phyloP scores from a whole-genome alignment of 2,888 invertebrate species.

The Dorcus parallelipipedus region DNA sequence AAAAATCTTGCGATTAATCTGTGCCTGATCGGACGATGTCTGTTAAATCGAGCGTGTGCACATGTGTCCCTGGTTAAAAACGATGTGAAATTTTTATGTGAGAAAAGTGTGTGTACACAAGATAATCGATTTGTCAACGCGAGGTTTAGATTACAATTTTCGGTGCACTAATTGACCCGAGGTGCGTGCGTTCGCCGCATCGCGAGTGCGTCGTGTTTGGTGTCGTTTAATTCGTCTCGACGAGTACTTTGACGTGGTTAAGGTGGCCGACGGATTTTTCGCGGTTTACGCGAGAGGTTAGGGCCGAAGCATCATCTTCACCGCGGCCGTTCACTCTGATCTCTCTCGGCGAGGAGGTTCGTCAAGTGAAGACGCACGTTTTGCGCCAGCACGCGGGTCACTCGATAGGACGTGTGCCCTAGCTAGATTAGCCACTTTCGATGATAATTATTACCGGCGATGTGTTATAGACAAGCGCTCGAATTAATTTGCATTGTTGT shows the following conservation, averaged over 20 bases:
- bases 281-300: conserved; percentile 25
- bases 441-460: conserved; percentile 33
- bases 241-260: conserved; percentile 19
- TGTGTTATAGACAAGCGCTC: conserved; percentile 9
- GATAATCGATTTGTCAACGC: conserved; percentile 58
- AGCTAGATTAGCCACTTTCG: conserved; percentile 39
- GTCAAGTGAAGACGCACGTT: conserved; percentile 35
- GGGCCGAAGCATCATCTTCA: conserved; percentile 12
- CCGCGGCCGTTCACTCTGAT: conserved; percentile 35
- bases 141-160: conserved; percentile 54
- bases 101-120: conserved; percentile 43
- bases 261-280: conserved; percentile 19
- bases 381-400: conserved; percentile 28
- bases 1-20: conserved; percentile 1
- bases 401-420: conserved; percentile 33
- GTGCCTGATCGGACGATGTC: neutral
- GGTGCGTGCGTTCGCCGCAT: conserved; percentile 41
- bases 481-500: conserved; percentile 26
- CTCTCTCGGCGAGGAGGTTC: conserved; percentile 20
- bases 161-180: conserved; percentile 54
- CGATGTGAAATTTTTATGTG: conserved; percentile 28
- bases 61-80: conserved; percentile 20
- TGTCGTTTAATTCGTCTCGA: conserved; percentile 40
- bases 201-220: conserved; percentile 45
- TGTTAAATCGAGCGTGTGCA: neutral